Conservation (phyloP, 2,113 vertebrate genomes). For the Zapus hudsonius region DNA sequence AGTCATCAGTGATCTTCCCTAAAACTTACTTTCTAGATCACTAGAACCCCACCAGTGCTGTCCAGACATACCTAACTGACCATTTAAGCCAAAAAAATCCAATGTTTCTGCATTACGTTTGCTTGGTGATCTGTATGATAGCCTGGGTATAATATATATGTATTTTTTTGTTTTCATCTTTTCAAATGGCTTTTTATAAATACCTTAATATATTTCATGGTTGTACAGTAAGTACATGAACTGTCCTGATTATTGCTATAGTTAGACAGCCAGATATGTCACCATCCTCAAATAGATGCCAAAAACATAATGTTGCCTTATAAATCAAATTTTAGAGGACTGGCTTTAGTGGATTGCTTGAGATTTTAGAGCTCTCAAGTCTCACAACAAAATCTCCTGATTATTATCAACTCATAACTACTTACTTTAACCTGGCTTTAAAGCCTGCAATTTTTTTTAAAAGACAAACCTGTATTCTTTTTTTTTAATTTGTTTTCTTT, state of each 20-base stretch:
- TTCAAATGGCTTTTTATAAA: slow-evolving; percentile 39
- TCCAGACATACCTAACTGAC: slow-evolving; percentile 1
- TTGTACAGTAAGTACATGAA: neutral
- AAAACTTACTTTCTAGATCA: slow-evolving; percentile 10
- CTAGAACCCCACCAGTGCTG: neutral
- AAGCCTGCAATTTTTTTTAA: neutral
- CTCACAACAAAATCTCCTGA: slow-evolving; percentile 7
- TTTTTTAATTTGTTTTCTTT: too few species aligned
- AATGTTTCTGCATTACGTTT: slow-evolving; percentile 4
- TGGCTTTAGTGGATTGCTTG: neutral
- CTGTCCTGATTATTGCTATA: slow-evolving; percentile 24
- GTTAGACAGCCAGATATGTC: neutral
- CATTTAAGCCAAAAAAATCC: slow-evolving; percentile 23
- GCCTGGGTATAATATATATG: neutral
- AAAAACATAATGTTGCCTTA: neutral
- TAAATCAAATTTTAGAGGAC: neutral
- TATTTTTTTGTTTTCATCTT: neutral
- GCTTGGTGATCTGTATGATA: neutral
- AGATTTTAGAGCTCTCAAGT: neutral
- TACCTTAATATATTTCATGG: slow-evolving; percentile 17
- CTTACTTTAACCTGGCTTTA: slow-evolving; percentile 45
- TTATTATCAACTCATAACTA: neutral
- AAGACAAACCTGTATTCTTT: too few species aligned
- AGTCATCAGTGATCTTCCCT: slow-evolving; percentile 2
- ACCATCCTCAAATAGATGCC: neutral